Evolutionary conservation across 2,888 invertebrate genomes (phyloP), one percentile per base, ranked within the genome.

Genomic region (Platycheirus rosarum): DNA sequence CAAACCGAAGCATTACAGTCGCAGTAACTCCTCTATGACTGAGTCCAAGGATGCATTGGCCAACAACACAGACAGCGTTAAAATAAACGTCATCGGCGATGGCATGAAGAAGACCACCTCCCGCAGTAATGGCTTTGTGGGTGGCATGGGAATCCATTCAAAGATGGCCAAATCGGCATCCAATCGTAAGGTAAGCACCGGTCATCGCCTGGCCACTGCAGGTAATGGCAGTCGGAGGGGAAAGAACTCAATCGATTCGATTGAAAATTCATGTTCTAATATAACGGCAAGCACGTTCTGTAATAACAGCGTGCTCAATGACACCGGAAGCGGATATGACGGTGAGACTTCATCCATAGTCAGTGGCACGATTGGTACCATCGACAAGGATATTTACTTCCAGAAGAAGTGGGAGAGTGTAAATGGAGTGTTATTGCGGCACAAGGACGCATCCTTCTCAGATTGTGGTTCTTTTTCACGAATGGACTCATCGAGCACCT

Each of bases 291-390:
- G 90, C 29, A 88, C 88, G 1, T 88, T 87, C 40, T 87, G 89
- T 86, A 88, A 89, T 84, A 88, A 89, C 75, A 88, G 87, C 65
- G 87, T 86, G 68, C 86, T 87, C 23, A 70, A 86, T 40, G 88
- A 88, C 42, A 88, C 88, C 77, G 89, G 89, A 70, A 86, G 89
- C 75, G 90, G 90, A 42, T 82, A 82, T 42, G 89, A 89, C 42
- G 90, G 90, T 16, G 90, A 89, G 77, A 88, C 90, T 70, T 89
- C 89, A 13, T 89, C 89, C 0, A 90, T 89, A 65, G 89, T 90
- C 1, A 90, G 90, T 80, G 88, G 90, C 82, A 88, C 89, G 89
- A 87, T 70, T 23, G 86, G 85, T 8, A 86, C 80, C 29, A 75
- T 82, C n/a, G 85, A 85, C 69, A 86, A 85, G 49, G 85, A 85